phyloP scores from a whole-genome alignment of 2,113 vertebrate genomes.

The Pterocles burchelli region DNA sequence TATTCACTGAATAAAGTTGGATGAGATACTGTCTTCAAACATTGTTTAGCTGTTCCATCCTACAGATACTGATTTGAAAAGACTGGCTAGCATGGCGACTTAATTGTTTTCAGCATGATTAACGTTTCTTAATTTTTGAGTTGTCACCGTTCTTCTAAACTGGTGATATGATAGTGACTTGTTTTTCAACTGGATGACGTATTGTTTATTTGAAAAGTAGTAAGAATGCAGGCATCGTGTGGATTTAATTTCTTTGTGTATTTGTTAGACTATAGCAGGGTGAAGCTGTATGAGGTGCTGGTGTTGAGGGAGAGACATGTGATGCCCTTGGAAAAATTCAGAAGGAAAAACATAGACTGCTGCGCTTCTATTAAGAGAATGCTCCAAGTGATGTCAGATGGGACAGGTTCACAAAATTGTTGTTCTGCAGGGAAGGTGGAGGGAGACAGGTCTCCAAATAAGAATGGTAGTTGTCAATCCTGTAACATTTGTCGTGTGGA shows the following conservation, averaged over 20 bases:
- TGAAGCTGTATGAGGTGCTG: background rate
- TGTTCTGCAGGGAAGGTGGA: background rate
- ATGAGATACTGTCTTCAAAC: background rate
- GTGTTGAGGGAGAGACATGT: fast-evolving
- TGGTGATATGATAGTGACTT: background rate
- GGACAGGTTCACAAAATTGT: background rate
- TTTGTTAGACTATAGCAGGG: background rate
- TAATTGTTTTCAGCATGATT: background rate
- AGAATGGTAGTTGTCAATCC: background rate
- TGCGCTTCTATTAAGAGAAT: background rate
- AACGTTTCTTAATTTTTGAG: background rate
- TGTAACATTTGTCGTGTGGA: fast-evolving
- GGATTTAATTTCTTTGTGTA: background rate
- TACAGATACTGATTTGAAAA: background rate
- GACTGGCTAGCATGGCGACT: background rate
- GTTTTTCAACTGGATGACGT: background rate
- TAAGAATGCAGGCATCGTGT: background rate
- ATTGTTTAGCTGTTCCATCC: background rate
- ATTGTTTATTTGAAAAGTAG: background rate
- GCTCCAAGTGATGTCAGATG: background rate
- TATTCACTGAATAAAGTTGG: background rate
- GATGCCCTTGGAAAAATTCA: background rate
- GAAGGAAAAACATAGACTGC: background rate
- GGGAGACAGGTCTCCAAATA: background rate
- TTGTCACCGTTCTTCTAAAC: background rate